Conservation (phyloP, 37 sponge, comb jelly and placozoan species). For the Bolinopsis microptera region DNA sequence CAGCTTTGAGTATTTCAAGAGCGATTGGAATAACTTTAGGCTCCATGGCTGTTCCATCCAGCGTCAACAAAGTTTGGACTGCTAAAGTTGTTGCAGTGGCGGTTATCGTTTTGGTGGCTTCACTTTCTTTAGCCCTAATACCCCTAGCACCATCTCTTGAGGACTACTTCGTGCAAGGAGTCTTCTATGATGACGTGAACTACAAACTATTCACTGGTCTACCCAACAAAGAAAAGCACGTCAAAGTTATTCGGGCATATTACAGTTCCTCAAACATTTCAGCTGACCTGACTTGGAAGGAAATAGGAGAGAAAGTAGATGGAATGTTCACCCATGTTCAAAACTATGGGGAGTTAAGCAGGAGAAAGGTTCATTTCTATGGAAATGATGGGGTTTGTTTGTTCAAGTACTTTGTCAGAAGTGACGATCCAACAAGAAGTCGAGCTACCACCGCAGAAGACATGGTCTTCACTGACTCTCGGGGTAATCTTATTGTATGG, state of each 20-base stretch:
- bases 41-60: background rate
- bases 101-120: background rate
- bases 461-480: background rate
- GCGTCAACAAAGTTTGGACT: background rate
- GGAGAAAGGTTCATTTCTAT: background rate
- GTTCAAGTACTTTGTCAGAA: constrained; percentile 3
- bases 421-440: background rate
- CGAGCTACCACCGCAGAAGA: too few species aligned
- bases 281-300: background rate
- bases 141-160: background rate
- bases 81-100: background rate
- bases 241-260: background rate
- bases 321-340: background rate
- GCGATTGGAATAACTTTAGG: background rate
- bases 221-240: background rate
- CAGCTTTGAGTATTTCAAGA: background rate
- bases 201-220: background rate
- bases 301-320: background rate
- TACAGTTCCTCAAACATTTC: background rate
- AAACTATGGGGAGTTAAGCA: background rate
- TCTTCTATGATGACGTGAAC: background rate
- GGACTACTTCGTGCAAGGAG: background rate
- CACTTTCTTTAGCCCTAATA: background rate
- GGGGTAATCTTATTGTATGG: background rate
- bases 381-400: constrained; percentile 7